These are phyloP conservation scores for Synergus umbraculus DNA, from an alignment of 2,888 invertebrate genomes.

Conservation along the genomic window DNA sequence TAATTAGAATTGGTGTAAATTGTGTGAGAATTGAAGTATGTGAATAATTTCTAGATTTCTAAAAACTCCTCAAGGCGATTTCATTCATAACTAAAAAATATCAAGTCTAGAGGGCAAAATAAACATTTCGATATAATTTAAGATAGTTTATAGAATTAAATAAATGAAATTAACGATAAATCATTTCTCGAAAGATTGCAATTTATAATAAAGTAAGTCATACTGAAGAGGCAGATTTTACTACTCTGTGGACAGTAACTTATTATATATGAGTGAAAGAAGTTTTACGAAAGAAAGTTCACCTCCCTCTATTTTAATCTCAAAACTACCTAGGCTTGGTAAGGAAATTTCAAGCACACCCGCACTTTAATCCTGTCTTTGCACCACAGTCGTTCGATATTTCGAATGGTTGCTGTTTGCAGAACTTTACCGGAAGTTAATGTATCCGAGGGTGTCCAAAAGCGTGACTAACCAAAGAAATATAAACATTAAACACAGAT, in stretches of 20 bases:
- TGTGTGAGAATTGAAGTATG: neutral
- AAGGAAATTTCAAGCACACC: slow-evolving; percentile 33
- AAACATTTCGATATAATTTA: slow-evolving; percentile 14
- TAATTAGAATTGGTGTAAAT: slow-evolving; percentile 17
- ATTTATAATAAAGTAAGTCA: slow-evolving; percentile 11
- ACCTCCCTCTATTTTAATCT: slow-evolving; percentile 29
- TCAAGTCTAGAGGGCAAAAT: no score
- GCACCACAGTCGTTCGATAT: slow-evolving; percentile 30
- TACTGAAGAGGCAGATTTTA: slow-evolving; percentile 12
- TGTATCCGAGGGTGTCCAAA: neutral
- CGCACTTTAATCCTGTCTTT: slow-evolving; percentile 31
- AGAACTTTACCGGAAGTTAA: slow-evolving; percentile 25
- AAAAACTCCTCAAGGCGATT: neutral
- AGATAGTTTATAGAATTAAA: neutral
- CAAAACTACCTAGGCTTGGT: neutral
- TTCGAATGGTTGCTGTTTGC: slow-evolving; percentile 36
- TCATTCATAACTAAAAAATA: neutral
- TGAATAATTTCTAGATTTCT: neutral
- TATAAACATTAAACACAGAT: neutral
- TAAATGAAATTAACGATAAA: neutral
- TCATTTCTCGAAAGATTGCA: neutral
- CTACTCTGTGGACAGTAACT: slow-evolving; percentile 12
- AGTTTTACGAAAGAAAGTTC: slow-evolving; percentile 39
- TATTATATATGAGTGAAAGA: slow-evolving; percentile 11
- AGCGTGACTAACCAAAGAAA: neutral